Base-by-base conservation (phyloP, 2,113 vertebrate species). In the Maccullochella peelii region DNA sequence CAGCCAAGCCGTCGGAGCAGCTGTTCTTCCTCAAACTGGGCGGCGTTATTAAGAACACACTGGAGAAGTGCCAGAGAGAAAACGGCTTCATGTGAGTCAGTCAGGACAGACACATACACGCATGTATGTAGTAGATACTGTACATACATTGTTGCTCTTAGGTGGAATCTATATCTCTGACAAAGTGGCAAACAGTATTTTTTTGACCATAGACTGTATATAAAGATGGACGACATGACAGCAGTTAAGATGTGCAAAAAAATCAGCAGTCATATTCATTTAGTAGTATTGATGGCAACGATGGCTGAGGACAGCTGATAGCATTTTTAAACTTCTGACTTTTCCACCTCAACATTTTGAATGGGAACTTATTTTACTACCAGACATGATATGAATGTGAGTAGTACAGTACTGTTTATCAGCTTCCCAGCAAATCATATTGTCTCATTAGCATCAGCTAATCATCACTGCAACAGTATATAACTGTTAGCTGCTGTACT, bases 11-110 rank as follows among this genome's bases (percentile, higher is more conserved):
- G 4, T 99, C 98, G 0, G 97, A 97, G 79, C 98, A 99, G 91
- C 94, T 99, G 75, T 99, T 99, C 96, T 99, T 99, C 73, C 94
- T 93, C 88, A 99, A 99, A 82, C 95, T 99, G 42, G 98, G 98
- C 14, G 94, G 77, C 49, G 92, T 97, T 73, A 96, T 99, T 87
- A 99, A 96, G 89, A 99, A 95, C 88, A 98, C 97, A 0, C 95
- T 99, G 89, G 98, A 99, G 90, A 99, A 99, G 84, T 99, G 97
- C 90, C 96, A 99, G 94, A 92, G 98, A 92, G 98, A 99, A 86
- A 99, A 99, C 77, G 98, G 98, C 61, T 99, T 99, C 91, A 99
- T 99, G 98, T 99, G 92, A 97, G 98, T 81, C 25, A 20, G 8
- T 40, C 44, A 42, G 16, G 21, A 6, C 27, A 12, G 14, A 50